These are phyloP conservation scores for Cenopis cana DNA, from an alignment of 2,888 invertebrate genomes.

Conservation along the genomic window DNA sequence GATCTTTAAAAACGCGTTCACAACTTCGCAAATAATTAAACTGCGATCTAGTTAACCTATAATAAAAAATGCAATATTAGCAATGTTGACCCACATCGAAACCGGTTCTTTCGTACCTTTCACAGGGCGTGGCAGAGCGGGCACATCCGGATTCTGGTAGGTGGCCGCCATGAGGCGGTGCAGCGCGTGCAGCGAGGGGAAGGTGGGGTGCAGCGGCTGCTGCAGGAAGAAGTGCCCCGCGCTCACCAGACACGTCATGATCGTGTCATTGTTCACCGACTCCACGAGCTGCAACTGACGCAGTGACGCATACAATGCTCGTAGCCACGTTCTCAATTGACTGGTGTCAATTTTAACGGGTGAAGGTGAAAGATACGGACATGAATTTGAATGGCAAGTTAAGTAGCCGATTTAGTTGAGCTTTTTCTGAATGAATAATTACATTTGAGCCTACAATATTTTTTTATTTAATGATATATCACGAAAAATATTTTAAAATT, in stretches of 20 bases:
- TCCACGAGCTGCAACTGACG: constrained; percentile 91
- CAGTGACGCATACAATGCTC: constrained; percentile 58
- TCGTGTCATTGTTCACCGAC: constrained; percentile 96
- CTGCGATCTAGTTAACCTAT: constrained; percentile 17
- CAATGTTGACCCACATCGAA: constrained; percentile 41
- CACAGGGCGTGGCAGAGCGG: constrained; percentile 91
- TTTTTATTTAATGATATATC: neutral
- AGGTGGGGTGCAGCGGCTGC: constrained; percentile 97
- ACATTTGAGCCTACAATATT: no score
- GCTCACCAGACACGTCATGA: constrained; percentile 93
- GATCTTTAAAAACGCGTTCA: neutral
- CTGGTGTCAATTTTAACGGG: neutral
- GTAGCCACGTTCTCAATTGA: constrained; percentile 31
- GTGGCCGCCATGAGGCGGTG: constrained; percentile 93
- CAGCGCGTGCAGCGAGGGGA: constrained; percentile 92
- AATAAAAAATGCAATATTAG: constrained; percentile 34
- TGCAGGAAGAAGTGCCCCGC: constrained; percentile 97
- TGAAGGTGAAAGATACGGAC: neutral
- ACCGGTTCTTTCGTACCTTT: constrained; percentile 83
- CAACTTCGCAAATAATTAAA: constrained; percentile 12
- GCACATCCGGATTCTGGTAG: constrained; percentile 92
- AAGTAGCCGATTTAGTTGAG: neutral
- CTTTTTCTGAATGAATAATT: neutral
- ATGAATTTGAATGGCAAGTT: neutral
- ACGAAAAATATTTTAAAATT: neutral